Percentiles rank a stretch among this genome's conserved stretches.
These are phyloP conservation scores for Anisognathus igniventris DNA, from an alignment of 2,797 vertebrate genomes.

Conservation along the genomic window DNA sequence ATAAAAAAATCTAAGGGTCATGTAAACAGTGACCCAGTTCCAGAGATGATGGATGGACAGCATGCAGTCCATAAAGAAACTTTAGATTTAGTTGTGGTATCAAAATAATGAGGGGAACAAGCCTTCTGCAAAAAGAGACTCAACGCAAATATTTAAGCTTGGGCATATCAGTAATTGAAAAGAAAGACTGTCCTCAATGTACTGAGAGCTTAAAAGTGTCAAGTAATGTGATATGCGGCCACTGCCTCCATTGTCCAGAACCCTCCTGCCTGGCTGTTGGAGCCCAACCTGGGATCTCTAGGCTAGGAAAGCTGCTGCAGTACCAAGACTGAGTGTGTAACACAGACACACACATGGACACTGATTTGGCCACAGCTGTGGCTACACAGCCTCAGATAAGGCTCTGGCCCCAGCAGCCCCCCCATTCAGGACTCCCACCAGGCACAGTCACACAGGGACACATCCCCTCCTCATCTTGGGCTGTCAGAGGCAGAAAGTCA, in stretches of 20 bases:
- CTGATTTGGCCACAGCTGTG: fast-evolving
- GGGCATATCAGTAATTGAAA: neutral
- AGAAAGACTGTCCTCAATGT: neutral
- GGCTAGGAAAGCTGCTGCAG: neutral
- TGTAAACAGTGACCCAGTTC: neutral
- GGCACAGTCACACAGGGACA: neutral
- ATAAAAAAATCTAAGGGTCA: neutral
- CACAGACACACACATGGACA: too few relatives aligned
- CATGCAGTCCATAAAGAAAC: neutral
- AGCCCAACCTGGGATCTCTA: neutral
- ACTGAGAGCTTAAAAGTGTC: neutral
- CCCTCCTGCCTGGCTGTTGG: too few relatives aligned
- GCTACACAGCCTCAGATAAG: neutral
- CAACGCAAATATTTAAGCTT: neutral
- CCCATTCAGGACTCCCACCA: neutral
- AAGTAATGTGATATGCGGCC: neutral
- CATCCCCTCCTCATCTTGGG: fast-evolving
- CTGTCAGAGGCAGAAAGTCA: neutral
- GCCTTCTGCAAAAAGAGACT: neutral
- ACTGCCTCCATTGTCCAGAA: neutral
- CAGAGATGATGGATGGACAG: neutral
- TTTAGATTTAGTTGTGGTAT: neutral
- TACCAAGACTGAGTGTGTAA: fast-evolving
- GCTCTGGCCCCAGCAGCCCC: neutral
- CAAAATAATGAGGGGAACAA: neutral